phyloP scores from a whole-genome alignment of 2,888 invertebrate genomes.

The Baronia brevicornis region DNA sequence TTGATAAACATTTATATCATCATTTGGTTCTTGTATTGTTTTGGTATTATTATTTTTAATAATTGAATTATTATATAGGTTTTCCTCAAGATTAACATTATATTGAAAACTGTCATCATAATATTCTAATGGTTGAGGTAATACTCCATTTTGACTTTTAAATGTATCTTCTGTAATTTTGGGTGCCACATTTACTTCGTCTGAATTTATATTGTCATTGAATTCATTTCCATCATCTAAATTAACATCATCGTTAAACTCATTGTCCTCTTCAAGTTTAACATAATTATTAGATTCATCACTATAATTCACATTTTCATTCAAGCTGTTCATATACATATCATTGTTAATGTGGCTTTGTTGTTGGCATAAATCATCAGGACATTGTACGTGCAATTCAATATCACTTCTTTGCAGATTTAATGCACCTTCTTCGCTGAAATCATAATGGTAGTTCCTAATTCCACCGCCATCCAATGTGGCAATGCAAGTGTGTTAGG shows the following conservation, averaged over 20 bases:
- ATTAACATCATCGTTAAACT: constrained; percentile 15
- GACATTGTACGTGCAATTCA: constrained; percentile 39
- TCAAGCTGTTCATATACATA: constrained; percentile 17
- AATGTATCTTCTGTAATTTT: too few relatives aligned
- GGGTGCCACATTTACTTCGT: too few relatives aligned
- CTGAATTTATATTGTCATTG: constrained; percentile 10
- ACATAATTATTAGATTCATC: constrained; percentile 27
- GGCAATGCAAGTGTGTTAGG: too few relatives aligned
- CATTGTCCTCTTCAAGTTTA: constrained; percentile 27
- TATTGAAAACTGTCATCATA: too few relatives aligned
- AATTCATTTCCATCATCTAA: constrained; percentile 20
- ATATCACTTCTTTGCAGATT: constrained; percentile 44
- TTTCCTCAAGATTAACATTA: too few relatives aligned
- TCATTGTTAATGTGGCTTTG: constrained; percentile 15
- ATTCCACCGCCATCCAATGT: too few relatives aligned
- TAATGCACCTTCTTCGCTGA: constrained; percentile 55
- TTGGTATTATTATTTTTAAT: constrained; percentile 13
- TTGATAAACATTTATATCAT: constrained; percentile 13
- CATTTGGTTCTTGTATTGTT: constrained; percentile 13
- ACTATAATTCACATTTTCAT: constrained; percentile 18
- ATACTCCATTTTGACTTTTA: too few relatives aligned
- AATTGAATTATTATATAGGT: too few relatives aligned
- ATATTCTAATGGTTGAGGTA: too few relatives aligned
- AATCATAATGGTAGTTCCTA: too few relatives aligned
- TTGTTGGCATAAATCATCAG: constrained; percentile 37